Evolutionary conservation across 2,113 vertebrate species (phyloP), one percentile per base, ranked within the genome.

Genomic region (Sula dactylatra): DNA sequence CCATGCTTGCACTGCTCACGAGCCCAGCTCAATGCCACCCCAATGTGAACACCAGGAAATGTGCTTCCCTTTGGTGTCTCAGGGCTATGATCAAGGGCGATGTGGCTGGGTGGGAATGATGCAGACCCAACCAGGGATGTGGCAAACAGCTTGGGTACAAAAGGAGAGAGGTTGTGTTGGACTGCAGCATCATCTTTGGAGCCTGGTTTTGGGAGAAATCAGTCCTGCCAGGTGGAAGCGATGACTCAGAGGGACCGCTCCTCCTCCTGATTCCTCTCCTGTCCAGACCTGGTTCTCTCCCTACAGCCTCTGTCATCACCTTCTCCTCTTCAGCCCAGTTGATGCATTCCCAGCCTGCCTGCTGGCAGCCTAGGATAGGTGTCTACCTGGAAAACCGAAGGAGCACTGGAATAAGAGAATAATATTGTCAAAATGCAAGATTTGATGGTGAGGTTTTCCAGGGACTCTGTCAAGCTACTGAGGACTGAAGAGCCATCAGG

Each of bases 31-130:
- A 26, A 12, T 1, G 7, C 19, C 42, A 61, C 16, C 42, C 21
- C 36, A 9, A 0, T 0, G 4, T 1, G 25, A 25, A n/a, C 70
- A 50, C 61, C 16, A 11, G 90, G 90, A 56, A 25, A 10, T 0
- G 3, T 7, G 44, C 44, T 67, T 26, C 66, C 21, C 40, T 72
- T 14, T 1, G 7, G 36, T 20, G 49, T 10, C 59, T 44, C 58
- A 11, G 71, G 72, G 40, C 64, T 61, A 4, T 2, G 0, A 45
- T 52, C 22, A 38, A 19, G 36, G 64, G 42, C 15, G 91, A 29
- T 26, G 50, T 29, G 55, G 45, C 11, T 1, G 0, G 9, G 40
- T 32, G 77, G 42, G 65, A 44, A 45, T 0, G 4, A 32, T 49
- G 24, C 49, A 49, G 77, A 32, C 11, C 54, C 74, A 69, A 11